Base-by-base conservation (phyloP, 2,888 invertebrate genomes). In the Carabus problematicus region DNA sequence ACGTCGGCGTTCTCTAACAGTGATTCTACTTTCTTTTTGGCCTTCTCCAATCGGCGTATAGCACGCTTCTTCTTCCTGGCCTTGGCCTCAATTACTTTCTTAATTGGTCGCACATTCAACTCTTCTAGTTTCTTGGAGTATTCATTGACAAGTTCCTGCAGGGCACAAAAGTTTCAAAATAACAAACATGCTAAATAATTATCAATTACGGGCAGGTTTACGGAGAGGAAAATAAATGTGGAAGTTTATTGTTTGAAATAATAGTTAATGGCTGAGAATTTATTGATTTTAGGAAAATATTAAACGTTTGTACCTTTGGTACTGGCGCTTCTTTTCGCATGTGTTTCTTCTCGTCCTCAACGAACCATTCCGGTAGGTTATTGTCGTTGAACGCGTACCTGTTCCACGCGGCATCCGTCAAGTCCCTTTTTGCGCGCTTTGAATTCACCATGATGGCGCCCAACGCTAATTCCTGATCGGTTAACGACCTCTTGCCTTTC, bases 1-100 rank as follows among this genome's bases (percentile, higher is more conserved):
- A 97, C 90, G 76, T 97, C 97, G 0, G 86, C 86, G 78, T 91
- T 93, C 66, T 98, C 97, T 85, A 97, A 89, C 29, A 99, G 87
- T n/a, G 89, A 88, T 80, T 98, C 98, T 0, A 96, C 93, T 83
- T 94, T 95, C 85, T 98, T 98, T 84, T 96, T 94, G 0, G 97
- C 97, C 77, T 92, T 94, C 73, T 96, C 95, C 83, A 98, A 82
- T 79, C 92, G 92, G 77, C 89, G 91, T 70, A 93, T 80, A 72
- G 93, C 91, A 73, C 95, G 91, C 82, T 90, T 91, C 90, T 97
- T 97, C 87, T 98, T 99, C 67, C 99, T 89, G 0, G 97, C 96
- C 83, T 97, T 98, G 0, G 99, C 99, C 84, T 99, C 97, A 74
- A 97, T 89, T 0, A 99, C 94, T 83, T 99, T 99, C 84, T 98